phyloP scores from a whole-genome alignment of 2,797 vertebrate species.

The Crenichthys baileyi region DNA sequence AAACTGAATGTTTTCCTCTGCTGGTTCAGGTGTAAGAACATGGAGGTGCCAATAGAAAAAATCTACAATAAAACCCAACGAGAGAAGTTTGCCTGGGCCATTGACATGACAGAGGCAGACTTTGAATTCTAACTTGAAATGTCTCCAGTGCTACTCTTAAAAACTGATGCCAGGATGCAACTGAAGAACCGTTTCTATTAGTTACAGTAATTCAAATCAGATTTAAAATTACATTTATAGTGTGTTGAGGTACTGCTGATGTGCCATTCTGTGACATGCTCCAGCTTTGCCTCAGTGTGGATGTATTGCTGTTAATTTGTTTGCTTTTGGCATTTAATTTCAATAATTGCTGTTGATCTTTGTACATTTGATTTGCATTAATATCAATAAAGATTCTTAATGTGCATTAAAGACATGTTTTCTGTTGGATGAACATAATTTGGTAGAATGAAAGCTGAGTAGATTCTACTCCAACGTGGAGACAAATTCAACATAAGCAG shows the following conservation, averaged over 20 bases:
- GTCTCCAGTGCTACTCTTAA: neutral
- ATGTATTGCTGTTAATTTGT: slow-evolving; percentile 28
- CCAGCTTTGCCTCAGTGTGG: neutral
- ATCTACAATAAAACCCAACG: slow-evolving; percentile 86
- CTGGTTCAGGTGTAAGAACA: slow-evolving; percentile 81
- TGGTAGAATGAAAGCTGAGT: neutral
- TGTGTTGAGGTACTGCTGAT: neutral
- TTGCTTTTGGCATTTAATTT: slow-evolving; percentile 41
- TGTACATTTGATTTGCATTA: slow-evolving; percentile 38
- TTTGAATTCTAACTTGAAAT: slow-evolving; percentile 76
- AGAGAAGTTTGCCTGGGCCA: slow-evolving; percentile 87
- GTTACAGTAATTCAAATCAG: too few relatives aligned
- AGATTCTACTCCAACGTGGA: neutral
- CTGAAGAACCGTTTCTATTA: slow-evolving; percentile 13
- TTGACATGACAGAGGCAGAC: slow-evolving; percentile 84
- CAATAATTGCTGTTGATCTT: slow-evolving; percentile 10
- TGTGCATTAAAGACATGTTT: slow-evolving; percentile 17
- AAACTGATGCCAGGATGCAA: neutral
- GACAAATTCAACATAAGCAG: neutral
- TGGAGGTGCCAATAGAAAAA: slow-evolving; percentile 81
- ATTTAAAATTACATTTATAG: slow-evolving; percentile 7
- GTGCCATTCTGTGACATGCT: neutral
- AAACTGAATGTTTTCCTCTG: neutral
- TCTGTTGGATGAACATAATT: too few relatives aligned
- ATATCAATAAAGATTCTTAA: slow-evolving; percentile 69